phyloP scores from a whole-genome alignment of 1,140 invertebrate genomes.

The Conus betulinus region DNA sequence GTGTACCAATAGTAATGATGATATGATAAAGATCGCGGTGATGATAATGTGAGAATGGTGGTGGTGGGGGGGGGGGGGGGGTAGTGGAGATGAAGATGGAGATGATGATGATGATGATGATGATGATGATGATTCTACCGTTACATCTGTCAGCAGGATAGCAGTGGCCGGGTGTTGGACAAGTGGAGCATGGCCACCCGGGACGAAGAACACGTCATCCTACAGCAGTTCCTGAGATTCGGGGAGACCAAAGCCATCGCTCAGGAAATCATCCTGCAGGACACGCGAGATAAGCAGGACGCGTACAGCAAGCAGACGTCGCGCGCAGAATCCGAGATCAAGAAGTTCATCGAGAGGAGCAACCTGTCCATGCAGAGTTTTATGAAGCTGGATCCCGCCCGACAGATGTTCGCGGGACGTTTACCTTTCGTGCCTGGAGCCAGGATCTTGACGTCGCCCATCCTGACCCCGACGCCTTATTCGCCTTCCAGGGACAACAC shows the following conservation, averaged over 20 bases:
- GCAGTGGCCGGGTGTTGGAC: conserved; percentile 83
- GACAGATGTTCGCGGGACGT: conserved; percentile 65
- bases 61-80: no score
- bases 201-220: conserved; percentile 89
- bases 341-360: conserved; percentile 79
- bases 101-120: no score
- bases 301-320: conserved; percentile 69
- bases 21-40: no score
- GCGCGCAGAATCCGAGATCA: conserved; percentile 78
- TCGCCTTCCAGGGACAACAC: conserved; percentile 55
- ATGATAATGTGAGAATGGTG: no score
- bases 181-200: conserved; percentile 88
- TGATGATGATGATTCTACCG: no score
- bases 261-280: conserved; percentile 86
- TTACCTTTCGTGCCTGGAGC: conserved; percentile 63
- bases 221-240: conserved; percentile 91
- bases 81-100: no score
- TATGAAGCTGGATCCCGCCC: conserved; percentile 64
- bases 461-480: conserved; percentile 55
- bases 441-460: conserved; percentile 59
- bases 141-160: conserved; percentile 73
- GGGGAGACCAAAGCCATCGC: conserved; percentile 89
- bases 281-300: conserved; percentile 73
- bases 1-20: no score
- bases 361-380: conserved; percentile 71